Evolutionary conservation across 1,140 invertebrate genomes (phyloP), one percentile per base, ranked within the genome.

Genomic region (Ephestia elutella): DNA sequence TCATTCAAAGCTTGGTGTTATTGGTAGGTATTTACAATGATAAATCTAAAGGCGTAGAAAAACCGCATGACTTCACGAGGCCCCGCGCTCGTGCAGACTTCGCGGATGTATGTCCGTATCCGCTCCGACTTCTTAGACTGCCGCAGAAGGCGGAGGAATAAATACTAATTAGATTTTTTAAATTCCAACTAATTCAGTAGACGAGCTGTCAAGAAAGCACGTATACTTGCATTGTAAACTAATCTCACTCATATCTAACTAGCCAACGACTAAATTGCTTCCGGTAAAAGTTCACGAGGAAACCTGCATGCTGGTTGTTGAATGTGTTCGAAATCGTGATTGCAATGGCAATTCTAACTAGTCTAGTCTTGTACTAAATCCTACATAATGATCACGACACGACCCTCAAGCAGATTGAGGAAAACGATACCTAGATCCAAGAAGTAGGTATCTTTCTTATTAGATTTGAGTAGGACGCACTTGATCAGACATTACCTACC

Each of bases 41-140:
- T 17, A 44, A 17, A 44, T 15, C 38, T n/a, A 7, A 2, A 35
- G 13, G 32, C 32, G 32, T 10, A 11, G 32, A 35, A 49, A n/a
- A 56, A 17, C 55, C 55, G 54, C 54, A 56, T 49, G 38, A 48
- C 55, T 49, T 21, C 15, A 35, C 17, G 21, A 15, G 21, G 25
- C 35, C 38, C 57, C 50, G 50, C 57, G 19, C 15, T 18, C 50
- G 32, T 25, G 38, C 50, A 32, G 1, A 44, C 30, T 11, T 32
- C 50, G 51, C 53, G 58, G 35, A 54, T 49, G 51, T 32, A 9
- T 55, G 17, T 49, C 51, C 38, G 58, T 19, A 60, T 60, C 58
- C 51, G 58, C 20, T 60, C 38, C n/a, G 18, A 44, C n/a, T 44
- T 44, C 38, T 44, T 15, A 44, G 0, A 44, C 0, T 15, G 38